These are phyloP conservation scores for Centruroides sculpturatus DNA, from an alignment of 1,140 invertebrate species.

Conservation along the genomic window DNA sequence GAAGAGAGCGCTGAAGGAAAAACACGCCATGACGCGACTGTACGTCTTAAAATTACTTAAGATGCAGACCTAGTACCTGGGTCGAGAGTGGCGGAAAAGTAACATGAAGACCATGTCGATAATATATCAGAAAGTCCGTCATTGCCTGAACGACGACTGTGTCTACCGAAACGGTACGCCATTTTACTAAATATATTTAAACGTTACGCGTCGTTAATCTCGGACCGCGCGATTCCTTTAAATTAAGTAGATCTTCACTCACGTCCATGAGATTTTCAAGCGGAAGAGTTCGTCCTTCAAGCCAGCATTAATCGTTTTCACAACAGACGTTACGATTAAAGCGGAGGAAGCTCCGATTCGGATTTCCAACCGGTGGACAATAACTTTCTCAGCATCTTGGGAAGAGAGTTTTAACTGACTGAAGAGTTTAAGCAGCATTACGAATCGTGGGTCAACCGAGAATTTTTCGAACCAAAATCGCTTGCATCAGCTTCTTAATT, in stretches of 20 bases:
- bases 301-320: conserved; percentile 92
- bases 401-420: conserved; percentile 54
- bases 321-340: conserved; percentile 59
- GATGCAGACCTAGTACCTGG: conserved; percentile 99
- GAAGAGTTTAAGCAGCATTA: conserved; percentile 95
- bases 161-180: conserved; percentile 87
- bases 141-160: conserved; percentile 95
- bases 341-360: conserved; percentile 27
- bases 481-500: conserved; percentile 41
- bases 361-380: conserved; percentile 77
- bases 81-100: conserved; percentile 94
- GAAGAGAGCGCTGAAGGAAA: conserved; percentile 84
- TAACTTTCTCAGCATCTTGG: conserved; percentile 66
- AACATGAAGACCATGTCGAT: conserved; percentile 99
- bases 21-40: conserved; percentile 94
- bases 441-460: conserved; percentile 87
- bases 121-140: conserved; percentile 86
- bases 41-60: conserved; percentile 96
- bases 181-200: not conserved
- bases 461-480: conserved; percentile 67
- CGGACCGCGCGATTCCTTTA: conserved; percentile 4
- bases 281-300: conserved; percentile 86
- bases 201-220: not conserved
- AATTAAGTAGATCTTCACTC: conserved; percentile 74
- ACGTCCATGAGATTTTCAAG: conserved; percentile 96